phyloP scores from a whole-genome alignment of 2,797 vertebrate species.

The Aulostomus chinensis region DNA sequence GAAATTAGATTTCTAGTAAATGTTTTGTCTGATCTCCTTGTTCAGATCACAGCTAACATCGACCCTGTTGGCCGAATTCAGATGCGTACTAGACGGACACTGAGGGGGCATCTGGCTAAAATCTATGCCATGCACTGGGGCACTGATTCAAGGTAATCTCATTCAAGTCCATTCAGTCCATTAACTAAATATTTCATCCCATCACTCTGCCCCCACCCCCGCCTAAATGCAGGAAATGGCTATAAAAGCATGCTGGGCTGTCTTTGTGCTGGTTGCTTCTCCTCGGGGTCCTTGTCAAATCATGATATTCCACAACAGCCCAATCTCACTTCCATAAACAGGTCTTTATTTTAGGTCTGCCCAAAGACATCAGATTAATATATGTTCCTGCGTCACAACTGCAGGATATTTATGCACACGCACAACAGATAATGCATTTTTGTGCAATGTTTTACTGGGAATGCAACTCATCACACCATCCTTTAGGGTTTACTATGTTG shows the following conservation, averaged over 20 bases:
- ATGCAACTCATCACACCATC: constrained; percentile 17
- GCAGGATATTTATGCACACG: constrained; percentile 1
- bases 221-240: constrained; percentile 45
- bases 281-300: constrained; percentile 24
- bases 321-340: neutral
- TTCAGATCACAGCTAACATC: constrained; percentile 97
- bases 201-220: constrained; percentile 3
- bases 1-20: neutral
- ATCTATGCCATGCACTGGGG: constrained; percentile 99
- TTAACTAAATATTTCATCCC: constrained; percentile 40
- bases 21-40: constrained; percentile 17
- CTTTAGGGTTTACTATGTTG: constrained; percentile 25
- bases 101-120: constrained; percentile 98
- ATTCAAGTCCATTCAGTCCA: constrained; percentile 32
- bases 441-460: constrained; percentile 10
- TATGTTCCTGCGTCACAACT: constrained; percentile 8
- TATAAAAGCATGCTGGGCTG: constrained; percentile 36
- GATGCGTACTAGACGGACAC: constrained; percentile 98
- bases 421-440: constrained; percentile 9
- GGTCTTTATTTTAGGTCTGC: constrained; percentile 8
- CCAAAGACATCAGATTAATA: constrained; percentile 7
- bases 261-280: constrained; percentile 37
- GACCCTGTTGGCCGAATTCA: constrained; percentile 99
- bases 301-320: constrained; percentile 12
- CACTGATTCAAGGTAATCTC: constrained; percentile 93